Percentiles rank a stretch among this genome's conserved stretches.
Conservation (phyloP, 2,888 invertebrate genomes). For the Clostera curtula region DNA sequence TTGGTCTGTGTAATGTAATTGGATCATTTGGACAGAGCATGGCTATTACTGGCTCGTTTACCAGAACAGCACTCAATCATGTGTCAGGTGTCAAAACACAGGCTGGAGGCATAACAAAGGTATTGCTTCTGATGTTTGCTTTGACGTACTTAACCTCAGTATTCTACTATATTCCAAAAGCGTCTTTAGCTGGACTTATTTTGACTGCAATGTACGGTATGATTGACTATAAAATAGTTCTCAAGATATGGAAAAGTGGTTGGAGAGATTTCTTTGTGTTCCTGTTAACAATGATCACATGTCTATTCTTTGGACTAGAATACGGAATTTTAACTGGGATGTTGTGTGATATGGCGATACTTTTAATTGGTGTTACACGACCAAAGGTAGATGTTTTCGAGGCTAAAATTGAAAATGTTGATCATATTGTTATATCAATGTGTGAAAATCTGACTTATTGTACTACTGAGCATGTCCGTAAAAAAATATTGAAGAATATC, state of each 20-base stretch:
- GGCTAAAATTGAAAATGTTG: conserved; percentile 30
- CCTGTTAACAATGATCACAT: conserved; percentile 36
- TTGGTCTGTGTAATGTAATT: conserved; percentile 88
- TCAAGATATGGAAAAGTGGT: conserved; percentile 85
- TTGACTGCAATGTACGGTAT: conserved; percentile 92
- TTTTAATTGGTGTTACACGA: conserved; percentile 49
- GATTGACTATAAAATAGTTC: conserved; percentile 80
- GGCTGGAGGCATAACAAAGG: conserved; percentile 86
- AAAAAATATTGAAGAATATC: conserved; percentile 25
- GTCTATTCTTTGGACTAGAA: conserved; percentile 47
- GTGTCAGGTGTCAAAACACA: conserved; percentile 92
- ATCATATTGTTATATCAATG: conserved; percentile 38
- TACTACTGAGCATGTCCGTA: conserved; percentile 52
- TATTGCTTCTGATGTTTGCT: conserved; percentile 83
- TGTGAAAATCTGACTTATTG: conserved; percentile 49
- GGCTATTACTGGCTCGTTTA: conserved; percentile 91
- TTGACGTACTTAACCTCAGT: conserved; percentile 86
- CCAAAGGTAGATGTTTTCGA: conserved; percentile 36
- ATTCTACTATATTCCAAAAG: conserved; percentile 90
- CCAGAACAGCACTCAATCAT: conserved; percentile 91
- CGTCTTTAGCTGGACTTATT: conserved; percentile 90
- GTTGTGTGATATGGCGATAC: conserved; percentile 41
- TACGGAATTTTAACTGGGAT: conserved; percentile 57
- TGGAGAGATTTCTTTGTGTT: conserved; percentile 67
- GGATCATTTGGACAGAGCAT: conserved; percentile 91